Percentiles rank a stretch among this genome's conserved stretches.
Conservation (phyloP, 1,140 invertebrate species). For the Drosophila leontia region DNA sequence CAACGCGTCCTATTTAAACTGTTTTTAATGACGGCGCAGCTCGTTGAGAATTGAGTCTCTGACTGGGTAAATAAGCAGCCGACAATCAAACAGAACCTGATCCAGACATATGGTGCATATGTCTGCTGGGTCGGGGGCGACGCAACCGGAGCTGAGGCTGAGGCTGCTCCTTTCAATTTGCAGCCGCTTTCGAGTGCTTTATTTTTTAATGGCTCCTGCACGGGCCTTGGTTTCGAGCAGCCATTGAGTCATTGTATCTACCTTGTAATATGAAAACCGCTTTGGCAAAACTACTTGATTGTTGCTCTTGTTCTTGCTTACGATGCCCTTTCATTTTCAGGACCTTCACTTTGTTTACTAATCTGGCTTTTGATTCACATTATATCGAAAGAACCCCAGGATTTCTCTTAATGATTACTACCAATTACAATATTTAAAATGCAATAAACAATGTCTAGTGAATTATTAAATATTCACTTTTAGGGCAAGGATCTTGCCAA, state of each 20-base stretch:
- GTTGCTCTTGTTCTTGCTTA: conserved; percentile 10
- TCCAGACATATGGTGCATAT: conserved; percentile 32
- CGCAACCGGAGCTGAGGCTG: conserved; percentile 4
- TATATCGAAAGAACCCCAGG: background rate
- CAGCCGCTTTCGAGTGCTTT: conserved; percentile 36
- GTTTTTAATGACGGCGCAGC: conserved; percentile 63
- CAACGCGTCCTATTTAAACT: conserved; percentile 61
- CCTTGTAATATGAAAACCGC: conserved; percentile 30
- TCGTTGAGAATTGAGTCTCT: conserved; percentile 24
- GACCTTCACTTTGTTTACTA: background rate
- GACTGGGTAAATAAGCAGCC: conserved; percentile 23
- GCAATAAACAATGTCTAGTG: background rate
- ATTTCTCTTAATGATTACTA: background rate
- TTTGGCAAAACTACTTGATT: conserved; percentile 49
- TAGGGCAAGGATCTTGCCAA: background rate
- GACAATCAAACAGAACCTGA: conserved; percentile 34
- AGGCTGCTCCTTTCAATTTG: conserved; percentile 55
- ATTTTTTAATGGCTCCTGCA: conserved; percentile 51
- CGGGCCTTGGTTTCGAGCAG: conserved; percentile 40
- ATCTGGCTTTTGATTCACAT: background rate
- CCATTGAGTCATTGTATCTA: conserved; percentile 57
- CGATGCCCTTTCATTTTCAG: conserved; percentile 16
- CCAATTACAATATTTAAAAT: background rate
- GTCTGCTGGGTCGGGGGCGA: background rate
- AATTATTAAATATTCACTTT: too few relatives aligned